Evolutionary conservation across 2,113 vertebrate species (phyloP), one percentile per base, ranked within the genome.

Genomic region (Podarcis raffonei): DNA sequence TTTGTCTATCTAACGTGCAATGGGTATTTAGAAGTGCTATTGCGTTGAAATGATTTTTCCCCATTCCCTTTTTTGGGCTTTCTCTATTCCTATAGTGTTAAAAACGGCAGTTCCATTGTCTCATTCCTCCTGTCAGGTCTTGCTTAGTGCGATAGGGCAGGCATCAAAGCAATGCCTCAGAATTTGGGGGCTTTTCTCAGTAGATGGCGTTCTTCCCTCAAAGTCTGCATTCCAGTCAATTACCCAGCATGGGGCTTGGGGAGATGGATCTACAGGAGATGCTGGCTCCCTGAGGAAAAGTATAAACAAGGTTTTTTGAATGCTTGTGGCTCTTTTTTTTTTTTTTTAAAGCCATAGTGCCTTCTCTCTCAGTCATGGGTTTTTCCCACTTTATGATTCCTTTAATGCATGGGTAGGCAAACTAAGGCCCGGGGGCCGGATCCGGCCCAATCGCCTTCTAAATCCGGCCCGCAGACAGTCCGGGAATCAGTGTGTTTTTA

Each of bases 161-260:
- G 89, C 53, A 69, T 80, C 75, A 68, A 37, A 0, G 1, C 57
- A 81, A 83, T 8, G 18, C 59, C 32, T 83, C 3, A 0, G 16
- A 27, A 76, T 62, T 80, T 91, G 32, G 30, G 68, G 18, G 89
- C 89, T 68, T 89, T n/a, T 27, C 23, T 89, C 95, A 91, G 87
- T 71, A 95, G 94, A 92, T 95, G 94, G 94, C 92, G 92, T 71
- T 91, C 91, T 96, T 93, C 65, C 76, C 87, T 92, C 87, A 92
- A 72, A 71, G 65, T 87, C 89, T 72, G 88, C 53, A 65, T 76
- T 39, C 53, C 66, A 59, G 23, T 89, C 75, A 35, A 32, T 88
- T 82, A 35, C 57, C 65, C 71, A 9, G 35, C 12, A 12, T 91
- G 89, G 83, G 83, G 74, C 23, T 77, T 32, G 20, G 80, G 69